These are phyloP conservation scores for Limnephilus marmoratus DNA, from an alignment of 2,888 invertebrate genomes.

Conservation along the genomic window DNA sequence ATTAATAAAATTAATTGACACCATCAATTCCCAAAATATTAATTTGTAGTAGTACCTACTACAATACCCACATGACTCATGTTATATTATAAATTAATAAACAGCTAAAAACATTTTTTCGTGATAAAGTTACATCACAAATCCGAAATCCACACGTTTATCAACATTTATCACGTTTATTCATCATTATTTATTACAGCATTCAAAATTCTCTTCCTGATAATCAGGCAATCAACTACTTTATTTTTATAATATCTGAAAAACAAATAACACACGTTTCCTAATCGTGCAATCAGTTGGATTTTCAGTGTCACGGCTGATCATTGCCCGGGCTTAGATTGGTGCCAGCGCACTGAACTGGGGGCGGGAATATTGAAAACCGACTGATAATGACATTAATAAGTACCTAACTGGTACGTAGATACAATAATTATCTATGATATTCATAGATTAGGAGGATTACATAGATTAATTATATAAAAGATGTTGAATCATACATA, in stretches of 20 bases:
- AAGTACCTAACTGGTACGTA: neutral
- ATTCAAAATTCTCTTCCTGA: neutral
- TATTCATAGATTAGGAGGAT: neutral
- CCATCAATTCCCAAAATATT: neutral
- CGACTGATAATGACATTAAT: neutral
- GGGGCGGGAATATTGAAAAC: neutral
- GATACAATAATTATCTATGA: neutral
- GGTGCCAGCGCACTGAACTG: neutral
- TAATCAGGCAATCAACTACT: neutral
- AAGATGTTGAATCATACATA: neutral
- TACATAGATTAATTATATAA: neutral
- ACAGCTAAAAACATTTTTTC: neutral
- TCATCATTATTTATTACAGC: neutral
- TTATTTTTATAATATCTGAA: neutral
- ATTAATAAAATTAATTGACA: neutral
- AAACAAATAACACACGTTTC: neutral
- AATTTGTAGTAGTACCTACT: neutral
- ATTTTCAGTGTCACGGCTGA: neutral
- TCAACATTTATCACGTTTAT: neutral
- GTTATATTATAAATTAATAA: too few species aligned
- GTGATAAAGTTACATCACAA: neutral
- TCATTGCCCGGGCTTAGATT: neutral
- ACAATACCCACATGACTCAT: too few species aligned
- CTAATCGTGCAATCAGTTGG: neutral
- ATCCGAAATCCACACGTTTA: neutral